Evolutionary conservation across 2,113 vertebrate species (phyloP).

Genomic region (Solea solea): DNA sequence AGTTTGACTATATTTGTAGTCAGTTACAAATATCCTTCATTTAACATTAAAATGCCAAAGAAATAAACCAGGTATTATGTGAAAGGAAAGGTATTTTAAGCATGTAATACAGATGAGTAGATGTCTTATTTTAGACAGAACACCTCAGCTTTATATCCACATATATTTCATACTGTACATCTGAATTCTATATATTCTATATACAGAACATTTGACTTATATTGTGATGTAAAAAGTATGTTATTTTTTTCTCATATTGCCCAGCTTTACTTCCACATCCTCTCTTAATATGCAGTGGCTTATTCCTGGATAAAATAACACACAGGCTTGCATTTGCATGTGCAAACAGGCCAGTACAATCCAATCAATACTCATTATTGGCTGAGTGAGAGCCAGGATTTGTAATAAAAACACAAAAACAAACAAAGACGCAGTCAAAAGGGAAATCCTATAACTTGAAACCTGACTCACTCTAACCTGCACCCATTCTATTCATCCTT

Average conservation of each 20-base stretch:
- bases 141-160: too few relatives aligned
- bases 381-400: slow-evolving; percentile 51
- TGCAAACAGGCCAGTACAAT: slow-evolving; percentile 60
- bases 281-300: slow-evolving; percentile 18
- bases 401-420: slow-evolving; percentile 59
- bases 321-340: slow-evolving; percentile 53
- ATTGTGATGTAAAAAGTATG: too few relatives aligned
- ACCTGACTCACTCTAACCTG: slow-evolving; percentile 38
- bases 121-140: too few relatives aligned
- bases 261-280: background rate
- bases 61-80: too few relatives aligned
- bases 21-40: too few relatives aligned
- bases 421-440: slow-evolving; percentile 41
- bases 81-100: too few relatives aligned
- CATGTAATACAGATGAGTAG: too few relatives aligned
- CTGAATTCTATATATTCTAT: too few relatives aligned
- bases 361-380: slow-evolving; percentile 71
- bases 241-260: background rate
- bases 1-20: too few relatives aligned
- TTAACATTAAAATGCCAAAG: too few relatives aligned
- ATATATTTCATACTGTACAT: too few relatives aligned
- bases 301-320: slow-evolving; percentile 47
- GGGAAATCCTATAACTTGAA: slow-evolving; percentile 55
- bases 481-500: slow-evolving; percentile 50
- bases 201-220: too few relatives aligned